These are phyloP conservation scores for Achroia grisella DNA, from an alignment of 1,140 invertebrate species.

Conservation along the genomic window DNA sequence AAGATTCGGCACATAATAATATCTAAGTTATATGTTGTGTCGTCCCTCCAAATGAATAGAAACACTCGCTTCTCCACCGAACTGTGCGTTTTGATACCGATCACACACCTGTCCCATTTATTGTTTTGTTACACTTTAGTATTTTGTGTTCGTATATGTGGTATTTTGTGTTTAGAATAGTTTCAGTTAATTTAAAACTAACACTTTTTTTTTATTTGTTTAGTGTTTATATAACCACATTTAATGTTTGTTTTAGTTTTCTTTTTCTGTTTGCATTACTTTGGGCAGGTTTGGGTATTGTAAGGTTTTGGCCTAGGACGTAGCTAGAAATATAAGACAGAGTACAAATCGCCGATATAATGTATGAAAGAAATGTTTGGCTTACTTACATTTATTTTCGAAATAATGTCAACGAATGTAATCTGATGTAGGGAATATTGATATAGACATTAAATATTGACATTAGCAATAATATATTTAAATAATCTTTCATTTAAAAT, in stretches of 20 bases:
- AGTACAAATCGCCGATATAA: conserved; percentile 65
- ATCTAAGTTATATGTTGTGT: conserved; percentile 53
- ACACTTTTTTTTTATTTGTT: conserved; percentile 38
- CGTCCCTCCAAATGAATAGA: conserved; percentile 33
- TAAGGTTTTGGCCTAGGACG: conserved; percentile 73
- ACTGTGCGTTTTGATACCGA: conserved; percentile 7
- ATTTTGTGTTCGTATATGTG: conserved; percentile 33
- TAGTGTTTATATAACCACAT: conserved; percentile 49
- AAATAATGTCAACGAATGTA: conserved; percentile 74
- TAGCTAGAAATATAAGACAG: conserved; percentile 66
- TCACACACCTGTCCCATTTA: conserved; percentile 57
- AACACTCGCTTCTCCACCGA: conserved; percentile 25
- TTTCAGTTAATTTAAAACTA: conserved; percentile 49
- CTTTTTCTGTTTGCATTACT: conserved; percentile 40
- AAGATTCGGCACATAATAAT: conserved; percentile 16
- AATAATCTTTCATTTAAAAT: conserved; percentile 66
- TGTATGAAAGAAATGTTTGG: conserved; percentile 55
- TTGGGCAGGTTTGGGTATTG: conserved; percentile 73
- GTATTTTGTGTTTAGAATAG: conserved; percentile 58
- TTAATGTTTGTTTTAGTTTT: conserved; percentile 34
- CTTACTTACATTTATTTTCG: conserved; percentile 63
- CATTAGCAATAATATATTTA: conserved; percentile 74
- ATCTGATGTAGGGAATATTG: conserved; percentile 73
- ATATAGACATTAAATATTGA: conserved; percentile 73
- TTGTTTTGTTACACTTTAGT: conserved; percentile 43